Evolutionary conservation across 2,888 invertebrate genomes (phyloP).

Genomic region (Nephrotoma guestfalica): DNA sequence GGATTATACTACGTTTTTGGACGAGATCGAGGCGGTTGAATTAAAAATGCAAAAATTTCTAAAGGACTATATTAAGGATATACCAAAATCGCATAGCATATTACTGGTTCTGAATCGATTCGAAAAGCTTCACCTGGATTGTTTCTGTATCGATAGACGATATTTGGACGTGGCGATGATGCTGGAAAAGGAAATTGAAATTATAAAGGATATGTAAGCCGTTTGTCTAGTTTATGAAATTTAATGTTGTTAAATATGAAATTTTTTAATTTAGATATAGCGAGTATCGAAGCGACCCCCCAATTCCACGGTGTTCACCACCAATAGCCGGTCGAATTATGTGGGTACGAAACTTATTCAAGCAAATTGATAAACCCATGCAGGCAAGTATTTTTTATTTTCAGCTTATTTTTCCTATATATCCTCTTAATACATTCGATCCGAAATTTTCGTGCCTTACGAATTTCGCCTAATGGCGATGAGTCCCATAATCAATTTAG

Average conservation of each 20-base stretch:
- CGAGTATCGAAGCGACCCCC: constrained; percentile 57
- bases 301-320: constrained; percentile 58
- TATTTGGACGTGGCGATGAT: constrained; percentile 54
- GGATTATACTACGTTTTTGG: constrained; percentile 60
- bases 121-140: constrained; percentile 54
- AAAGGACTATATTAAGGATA: constrained; percentile 35
- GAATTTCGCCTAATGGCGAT: too few species aligned
- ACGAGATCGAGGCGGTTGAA: constrained; percentile 52
- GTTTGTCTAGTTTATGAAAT: neutral
- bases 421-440: too few species aligned
- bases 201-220: constrained; percentile 46
- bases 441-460: too few species aligned
- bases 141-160: constrained; percentile 57
- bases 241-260: neutral
- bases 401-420: too few species aligned
- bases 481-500: too few species aligned
- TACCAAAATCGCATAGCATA: constrained; percentile 35
- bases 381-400: constrained; percentile 34
- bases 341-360: constrained; percentile 69
- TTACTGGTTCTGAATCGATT: constrained; percentile 43
- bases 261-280: constrained; percentile 42
- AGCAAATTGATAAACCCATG: constrained; percentile 63
- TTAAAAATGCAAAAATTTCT: constrained; percentile 58
- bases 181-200: constrained; percentile 53
- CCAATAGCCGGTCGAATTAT: constrained; percentile 66